Evolutionary conservation across 2,888 invertebrate genomes (phyloP).

Genomic region (Hydroisotoma schaefferi): DNA sequence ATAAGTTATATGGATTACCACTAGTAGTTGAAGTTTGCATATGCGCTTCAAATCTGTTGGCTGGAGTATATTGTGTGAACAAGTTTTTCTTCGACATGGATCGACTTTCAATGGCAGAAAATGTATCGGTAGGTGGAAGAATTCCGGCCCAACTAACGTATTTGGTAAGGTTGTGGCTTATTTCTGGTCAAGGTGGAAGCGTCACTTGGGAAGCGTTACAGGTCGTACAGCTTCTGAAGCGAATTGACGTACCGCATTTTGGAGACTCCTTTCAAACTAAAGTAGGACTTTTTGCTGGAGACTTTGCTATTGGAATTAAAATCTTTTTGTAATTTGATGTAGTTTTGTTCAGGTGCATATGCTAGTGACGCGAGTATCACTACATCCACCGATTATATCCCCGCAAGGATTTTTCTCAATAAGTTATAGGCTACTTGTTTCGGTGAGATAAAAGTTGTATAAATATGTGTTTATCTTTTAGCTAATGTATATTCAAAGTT

Average conservation of each 20-base stretch:
- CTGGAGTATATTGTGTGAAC: background rate
- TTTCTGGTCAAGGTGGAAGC: background rate
- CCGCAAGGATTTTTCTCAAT: background rate
- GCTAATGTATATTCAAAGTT: too few species aligned
- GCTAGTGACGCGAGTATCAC: background rate
- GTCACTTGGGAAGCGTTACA: background rate
- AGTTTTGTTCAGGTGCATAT: background rate
- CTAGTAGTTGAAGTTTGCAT: background rate
- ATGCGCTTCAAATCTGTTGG: background rate
- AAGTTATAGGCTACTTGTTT: background rate
- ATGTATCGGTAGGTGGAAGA: background rate
- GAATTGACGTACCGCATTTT: too few species aligned
- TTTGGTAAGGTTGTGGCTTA: background rate
- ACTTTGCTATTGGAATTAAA: too few species aligned
- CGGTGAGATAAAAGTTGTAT: background rate
- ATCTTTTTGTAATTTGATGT: background rate
- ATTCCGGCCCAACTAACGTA: background rate
- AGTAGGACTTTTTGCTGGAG: too few species aligned
- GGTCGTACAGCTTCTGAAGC: too few species aligned
- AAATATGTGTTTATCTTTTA: too few species aligned
- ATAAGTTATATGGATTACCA: conserved; percentile 4
- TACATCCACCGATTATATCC: background rate
- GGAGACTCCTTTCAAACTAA: too few species aligned
- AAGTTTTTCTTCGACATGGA: background rate
- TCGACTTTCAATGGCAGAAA: background rate